These are phyloP conservation scores for Rhea pennata DNA, from an alignment of 2,113 vertebrate genomes.

Conservation along the genomic window DNA sequence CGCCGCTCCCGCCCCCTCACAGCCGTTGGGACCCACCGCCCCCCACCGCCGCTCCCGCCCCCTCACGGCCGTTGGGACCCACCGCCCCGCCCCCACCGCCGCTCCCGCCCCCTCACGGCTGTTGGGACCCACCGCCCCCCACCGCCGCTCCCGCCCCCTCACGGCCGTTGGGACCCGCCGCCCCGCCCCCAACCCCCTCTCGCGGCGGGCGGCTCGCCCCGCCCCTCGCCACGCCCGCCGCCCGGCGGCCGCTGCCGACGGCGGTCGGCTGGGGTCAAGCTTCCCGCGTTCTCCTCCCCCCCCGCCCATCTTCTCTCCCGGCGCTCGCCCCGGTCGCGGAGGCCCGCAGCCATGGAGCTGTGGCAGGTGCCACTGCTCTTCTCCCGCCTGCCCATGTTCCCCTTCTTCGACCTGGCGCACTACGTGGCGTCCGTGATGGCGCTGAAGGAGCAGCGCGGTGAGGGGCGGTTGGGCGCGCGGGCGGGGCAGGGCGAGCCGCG, in stretches of 20 bases:
- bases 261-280: neutral
- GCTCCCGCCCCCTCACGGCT: too few relatives aligned
- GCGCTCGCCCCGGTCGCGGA: neutral
- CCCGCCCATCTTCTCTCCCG: too few relatives aligned
- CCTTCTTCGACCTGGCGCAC: conserved; percentile 93
- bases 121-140: too few relatives aligned
- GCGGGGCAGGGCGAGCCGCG: neutral
- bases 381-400: conserved; percentile 89
- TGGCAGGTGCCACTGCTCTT: conserved; percentile 80
- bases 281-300: accelerated
- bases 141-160: too few relatives aligned
- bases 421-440: conserved; percentile 89
- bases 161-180: too few relatives aligned
- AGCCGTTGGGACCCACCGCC: too few relatives aligned
- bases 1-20: too few relatives aligned
- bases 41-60: too few relatives aligned
- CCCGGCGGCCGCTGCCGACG: neutral
- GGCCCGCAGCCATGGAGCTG: conserved; percentile 62
- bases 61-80: too few relatives aligned
- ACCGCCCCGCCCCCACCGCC: too few relatives aligned
- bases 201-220: too few relatives aligned
- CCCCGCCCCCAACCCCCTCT: too few relatives aligned
- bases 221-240: accelerated
- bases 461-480: conserved; percentile 34
- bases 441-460: conserved; percentile 89